A percentile compares a stretch with the other conserved stretches of the same genome.
phyloP scores from a whole-genome alignment of 2,888 invertebrate species.

The Acheta domesticus region DNA sequence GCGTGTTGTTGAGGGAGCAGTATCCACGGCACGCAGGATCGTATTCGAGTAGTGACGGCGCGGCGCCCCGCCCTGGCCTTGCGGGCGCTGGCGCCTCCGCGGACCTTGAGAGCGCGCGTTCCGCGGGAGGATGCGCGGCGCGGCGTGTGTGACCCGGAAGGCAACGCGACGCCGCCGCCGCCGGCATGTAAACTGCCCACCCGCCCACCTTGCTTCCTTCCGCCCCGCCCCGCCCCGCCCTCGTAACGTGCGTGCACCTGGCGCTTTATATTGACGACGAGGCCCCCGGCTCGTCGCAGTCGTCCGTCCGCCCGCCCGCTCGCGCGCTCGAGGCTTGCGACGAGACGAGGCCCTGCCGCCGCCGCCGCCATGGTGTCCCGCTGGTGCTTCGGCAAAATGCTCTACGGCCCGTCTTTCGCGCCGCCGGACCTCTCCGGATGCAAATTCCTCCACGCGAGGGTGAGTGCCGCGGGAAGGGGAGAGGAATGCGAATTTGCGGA shows the following conservation, averaged over 20 bases:
- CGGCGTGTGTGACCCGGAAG: background rate
- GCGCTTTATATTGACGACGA: background rate
- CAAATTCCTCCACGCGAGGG: background rate
- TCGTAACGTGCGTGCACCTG: background rate
- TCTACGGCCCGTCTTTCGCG: background rate
- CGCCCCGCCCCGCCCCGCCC: background rate
- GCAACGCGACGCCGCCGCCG: background rate
- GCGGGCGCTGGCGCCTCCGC: too few relatives aligned
- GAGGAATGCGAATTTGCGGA: too few relatives aligned
- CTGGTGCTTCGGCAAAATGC: conserved; percentile 5
- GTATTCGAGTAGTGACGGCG: too few relatives aligned
- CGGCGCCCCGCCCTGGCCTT: too few relatives aligned
- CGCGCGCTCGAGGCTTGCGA: background rate
- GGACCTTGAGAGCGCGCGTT: too few relatives aligned
- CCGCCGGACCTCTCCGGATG: background rate
- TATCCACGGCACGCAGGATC: too few relatives aligned
- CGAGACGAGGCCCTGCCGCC: background rate
- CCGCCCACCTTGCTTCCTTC: background rate
- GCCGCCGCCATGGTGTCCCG: background rate
- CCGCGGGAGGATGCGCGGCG: too few relatives aligned
- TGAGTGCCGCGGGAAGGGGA: too few relatives aligned
- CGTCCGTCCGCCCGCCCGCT: background rate
- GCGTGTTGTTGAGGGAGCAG: too few relatives aligned
- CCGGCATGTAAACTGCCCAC: background rate
- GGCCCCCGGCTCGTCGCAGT: too few relatives aligned